Evolutionary conservation across 1,140 invertebrate species (phyloP).

Genomic region (Stegodyphus dumicola): DNA sequence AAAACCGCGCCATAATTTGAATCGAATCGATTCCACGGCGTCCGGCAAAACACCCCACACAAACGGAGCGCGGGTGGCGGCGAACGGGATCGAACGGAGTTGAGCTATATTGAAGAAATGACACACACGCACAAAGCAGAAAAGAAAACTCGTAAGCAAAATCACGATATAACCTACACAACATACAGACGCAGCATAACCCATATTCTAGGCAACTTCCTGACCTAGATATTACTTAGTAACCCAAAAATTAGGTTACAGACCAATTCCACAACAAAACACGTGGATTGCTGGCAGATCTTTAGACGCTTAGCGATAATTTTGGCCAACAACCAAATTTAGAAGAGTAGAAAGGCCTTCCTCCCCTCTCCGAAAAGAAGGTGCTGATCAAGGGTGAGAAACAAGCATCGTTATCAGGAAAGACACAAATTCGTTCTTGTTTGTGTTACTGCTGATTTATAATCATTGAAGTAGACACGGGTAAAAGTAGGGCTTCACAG

Average conservation of each 20-base stretch:
- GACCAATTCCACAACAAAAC: slow-evolving; percentile 51
- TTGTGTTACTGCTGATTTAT: background rate
- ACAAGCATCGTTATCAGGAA: no score
- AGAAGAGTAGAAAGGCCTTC: no score
- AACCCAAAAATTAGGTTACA: slow-evolving; percentile 54
- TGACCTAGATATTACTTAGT: slow-evolving; percentile 52
- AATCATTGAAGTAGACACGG: background rate
- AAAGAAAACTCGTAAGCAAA: background rate
- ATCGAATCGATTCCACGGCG: no score
- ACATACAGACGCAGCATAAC: slow-evolving; percentile 1
- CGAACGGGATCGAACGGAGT: no score
- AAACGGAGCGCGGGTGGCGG: no score
- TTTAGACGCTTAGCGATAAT: no score
- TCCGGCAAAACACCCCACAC: no score
- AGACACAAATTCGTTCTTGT: background rate
- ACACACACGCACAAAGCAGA: background rate
- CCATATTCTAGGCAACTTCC: slow-evolving; percentile 45
- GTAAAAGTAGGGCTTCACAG: background rate
- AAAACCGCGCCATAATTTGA: no score
- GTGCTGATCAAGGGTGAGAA: no score
- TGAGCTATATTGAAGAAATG: background rate
- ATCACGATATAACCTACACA: background rate
- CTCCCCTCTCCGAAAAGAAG: no score
- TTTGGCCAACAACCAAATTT: no score
- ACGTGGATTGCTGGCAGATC: background rate